Percentiles rank a stretch among this genome's conserved stretches.
Evolutionary conservation across 1,140 invertebrate genomes (phyloP).

Genomic region (Tachypleus tridentatus): DNA sequence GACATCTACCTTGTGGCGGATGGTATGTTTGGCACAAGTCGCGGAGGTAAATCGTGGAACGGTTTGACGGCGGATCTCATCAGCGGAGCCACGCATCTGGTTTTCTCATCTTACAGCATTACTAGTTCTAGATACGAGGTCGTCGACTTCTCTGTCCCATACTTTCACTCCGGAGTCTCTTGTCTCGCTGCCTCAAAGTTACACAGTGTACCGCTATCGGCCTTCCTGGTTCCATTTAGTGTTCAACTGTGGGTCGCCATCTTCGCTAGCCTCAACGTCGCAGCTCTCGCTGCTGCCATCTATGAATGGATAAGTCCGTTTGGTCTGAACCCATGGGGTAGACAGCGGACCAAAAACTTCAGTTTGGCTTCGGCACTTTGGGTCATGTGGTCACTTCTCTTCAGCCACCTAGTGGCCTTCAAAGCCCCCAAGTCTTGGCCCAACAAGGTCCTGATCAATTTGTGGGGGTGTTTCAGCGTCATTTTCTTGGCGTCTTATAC

Average conservation of each 20-base stretch:
- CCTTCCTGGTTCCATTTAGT: conserved; percentile 80
- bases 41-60: conserved; percentile 49
- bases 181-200: conserved; percentile 62
- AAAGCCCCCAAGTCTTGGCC: conserved; percentile 96
- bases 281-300: conserved; percentile 75
- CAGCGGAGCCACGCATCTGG: conserved; percentile 72
- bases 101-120: conserved; percentile 75
- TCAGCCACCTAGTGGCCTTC: conserved; percentile 83
- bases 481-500: conserved; percentile 91
- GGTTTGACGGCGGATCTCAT: conserved; percentile 75
- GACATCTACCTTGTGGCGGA: conserved; percentile 75
- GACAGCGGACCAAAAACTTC: conserved; percentile 85
- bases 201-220: conserved; percentile 69
- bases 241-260: conserved; percentile 83
- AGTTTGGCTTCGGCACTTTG: conserved; percentile 65
- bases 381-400: conserved; percentile 86
- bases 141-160: conserved; percentile 81
- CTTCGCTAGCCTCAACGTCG: conserved; percentile 74
- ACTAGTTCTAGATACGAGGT: conserved; percentile 50
- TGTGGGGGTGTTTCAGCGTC: conserved; percentile 87
- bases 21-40: conserved; percentile 51
- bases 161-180: conserved; percentile 77
- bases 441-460: conserved; percentile 86
- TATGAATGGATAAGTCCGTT: conserved; percentile 92
- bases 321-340: conserved; percentile 86